Conservation (phyloP, 2,797 vertebrate genomes). For the Helicolenus hilgendorfi region DNA sequence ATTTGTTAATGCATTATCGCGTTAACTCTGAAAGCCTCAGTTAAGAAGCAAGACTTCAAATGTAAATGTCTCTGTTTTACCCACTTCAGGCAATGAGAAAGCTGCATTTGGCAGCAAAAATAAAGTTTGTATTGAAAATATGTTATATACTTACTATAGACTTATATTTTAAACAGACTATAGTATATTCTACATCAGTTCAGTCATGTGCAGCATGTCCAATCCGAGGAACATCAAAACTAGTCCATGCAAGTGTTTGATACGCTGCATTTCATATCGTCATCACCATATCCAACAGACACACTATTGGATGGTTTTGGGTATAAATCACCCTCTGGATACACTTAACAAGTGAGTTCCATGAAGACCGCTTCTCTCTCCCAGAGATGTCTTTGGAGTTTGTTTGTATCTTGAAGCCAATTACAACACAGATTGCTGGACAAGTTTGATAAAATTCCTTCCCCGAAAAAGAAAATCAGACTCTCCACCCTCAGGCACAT, state of each 20-base stretch:
- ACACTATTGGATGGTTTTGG: slow-evolving; percentile 11
- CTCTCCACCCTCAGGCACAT: slow-evolving; percentile 38
- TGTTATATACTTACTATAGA: too few species aligned
- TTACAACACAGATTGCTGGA: slow-evolving; percentile 64
- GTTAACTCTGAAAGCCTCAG: too few species aligned
- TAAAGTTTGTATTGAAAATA: neutral
- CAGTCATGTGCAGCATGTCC: slow-evolving; percentile 14
- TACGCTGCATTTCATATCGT: slow-evolving; percentile 14
- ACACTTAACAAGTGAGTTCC: slow-evolving; percentile 54
- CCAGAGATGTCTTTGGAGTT: slow-evolving; percentile 35
- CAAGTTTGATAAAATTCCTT: slow-evolving; percentile 48
- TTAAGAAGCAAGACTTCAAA: neutral
- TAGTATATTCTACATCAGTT: too few species aligned
- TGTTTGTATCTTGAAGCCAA: slow-evolving; percentile 65
- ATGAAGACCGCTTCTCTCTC: slow-evolving; percentile 17
- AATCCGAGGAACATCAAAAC: slow-evolving; percentile 41
- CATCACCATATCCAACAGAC: slow-evolving; percentile 20
- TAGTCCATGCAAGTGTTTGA: slow-evolving; percentile 7
- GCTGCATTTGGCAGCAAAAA: neutral
- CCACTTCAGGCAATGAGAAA: neutral
- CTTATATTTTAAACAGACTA: neutral
- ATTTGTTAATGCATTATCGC: too few species aligned
- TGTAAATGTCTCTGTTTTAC: neutral
- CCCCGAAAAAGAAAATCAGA: slow-evolving; percentile 19
- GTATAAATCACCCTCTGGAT: slow-evolving; percentile 51